Evolutionary conservation across 1,140 invertebrate species (phyloP).

Genomic region (Trachymyrmex cornetzi): DNA sequence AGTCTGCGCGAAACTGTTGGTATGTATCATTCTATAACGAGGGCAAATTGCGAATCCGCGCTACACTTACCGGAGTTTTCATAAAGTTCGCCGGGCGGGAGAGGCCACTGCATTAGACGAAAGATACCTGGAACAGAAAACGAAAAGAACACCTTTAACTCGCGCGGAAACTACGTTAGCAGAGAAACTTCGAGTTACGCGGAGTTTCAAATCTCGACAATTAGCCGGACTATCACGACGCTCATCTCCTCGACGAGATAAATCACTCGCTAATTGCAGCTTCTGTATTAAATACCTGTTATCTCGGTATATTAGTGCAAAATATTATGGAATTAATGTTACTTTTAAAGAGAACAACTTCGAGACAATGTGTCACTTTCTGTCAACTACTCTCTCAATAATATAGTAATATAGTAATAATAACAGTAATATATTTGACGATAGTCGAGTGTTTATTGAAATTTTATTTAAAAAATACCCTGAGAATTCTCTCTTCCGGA

Average conservation of each 20-base stretch:
- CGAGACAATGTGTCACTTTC: neutral
- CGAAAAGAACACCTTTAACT: slow-evolving; percentile 52
- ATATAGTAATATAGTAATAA: too few species aligned
- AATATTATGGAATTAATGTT: neutral
- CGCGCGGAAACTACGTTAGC: slow-evolving; percentile 34
- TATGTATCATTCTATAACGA: slow-evolving; percentile 64
- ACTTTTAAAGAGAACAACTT: neutral
- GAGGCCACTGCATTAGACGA: slow-evolving; percentile 63
- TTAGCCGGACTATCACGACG: slow-evolving; percentile 58
- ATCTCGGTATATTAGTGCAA: neutral
- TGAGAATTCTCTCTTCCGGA: too few species aligned
- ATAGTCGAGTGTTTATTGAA: too few species aligned
- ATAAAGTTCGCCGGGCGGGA: slow-evolving; percentile 61
- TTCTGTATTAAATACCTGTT: slow-evolving; percentile 48
- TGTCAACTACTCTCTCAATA: neutral
- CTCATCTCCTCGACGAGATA: slow-evolving; percentile 45
- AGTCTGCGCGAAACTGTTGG: slow-evolving; percentile 47
- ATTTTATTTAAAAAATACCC: too few species aligned
- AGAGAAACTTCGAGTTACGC: slow-evolving; percentile 47
- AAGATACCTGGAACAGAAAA: slow-evolving; percentile 66
- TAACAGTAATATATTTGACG: too few species aligned
- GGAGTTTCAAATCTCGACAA: slow-evolving; percentile 53
- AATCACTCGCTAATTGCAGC: slow-evolving; percentile 46
- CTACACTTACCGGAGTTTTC: slow-evolving; percentile 69
- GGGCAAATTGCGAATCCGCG: slow-evolving; percentile 66